These are phyloP conservation scores for Nysson spinosus DNA, from an alignment of 2,888 invertebrate genomes.

Conservation along the genomic window DNA sequence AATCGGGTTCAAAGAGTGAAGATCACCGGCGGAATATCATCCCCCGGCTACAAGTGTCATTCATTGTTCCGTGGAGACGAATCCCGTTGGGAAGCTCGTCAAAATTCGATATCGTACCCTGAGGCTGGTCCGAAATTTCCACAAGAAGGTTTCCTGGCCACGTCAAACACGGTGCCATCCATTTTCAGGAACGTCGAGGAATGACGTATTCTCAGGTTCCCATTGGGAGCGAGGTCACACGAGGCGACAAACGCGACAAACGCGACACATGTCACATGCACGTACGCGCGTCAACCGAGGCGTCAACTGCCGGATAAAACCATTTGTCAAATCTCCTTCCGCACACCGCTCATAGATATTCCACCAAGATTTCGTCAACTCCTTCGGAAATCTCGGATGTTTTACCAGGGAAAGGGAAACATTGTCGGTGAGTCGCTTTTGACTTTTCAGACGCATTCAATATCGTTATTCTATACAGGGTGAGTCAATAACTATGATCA, in stretches of 20 bases:
- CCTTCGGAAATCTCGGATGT: conserved; percentile 12
- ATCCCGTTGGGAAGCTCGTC: conserved; percentile 3
- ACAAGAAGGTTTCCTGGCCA: conserved; percentile 25
- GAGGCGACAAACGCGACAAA: conserved; percentile 55
- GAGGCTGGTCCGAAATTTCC: conserved; percentile 38
- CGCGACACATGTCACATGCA: conserved; percentile 64
- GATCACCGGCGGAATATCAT: no score
- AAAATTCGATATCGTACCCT: no score
- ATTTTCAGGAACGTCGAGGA: conserved; percentile 47
- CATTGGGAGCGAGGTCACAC: conserved; percentile 45
- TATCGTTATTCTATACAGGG: no score
- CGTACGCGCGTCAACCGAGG: conserved; percentile 52
- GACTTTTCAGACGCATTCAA: no score
- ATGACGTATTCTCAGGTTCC: conserved; percentile 50
- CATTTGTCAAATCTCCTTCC: conserved; percentile 65
- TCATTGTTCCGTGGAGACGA: conserved; percentile 13
- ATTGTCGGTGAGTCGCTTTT: neutral
- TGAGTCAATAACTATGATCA: no score
- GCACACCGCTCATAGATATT: conserved; percentile 25
- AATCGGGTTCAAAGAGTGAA: no score
- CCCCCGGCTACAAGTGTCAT: no score
- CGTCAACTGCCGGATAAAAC: conserved; percentile 65
- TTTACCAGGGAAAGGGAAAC: conserved; percentile 3
- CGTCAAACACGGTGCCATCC: conserved; percentile 35
- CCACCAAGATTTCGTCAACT: conserved; percentile 29